phyloP scores from a whole-genome alignment of 2,888 invertebrate genomes.

The Xestia c-nigrum region DNA sequence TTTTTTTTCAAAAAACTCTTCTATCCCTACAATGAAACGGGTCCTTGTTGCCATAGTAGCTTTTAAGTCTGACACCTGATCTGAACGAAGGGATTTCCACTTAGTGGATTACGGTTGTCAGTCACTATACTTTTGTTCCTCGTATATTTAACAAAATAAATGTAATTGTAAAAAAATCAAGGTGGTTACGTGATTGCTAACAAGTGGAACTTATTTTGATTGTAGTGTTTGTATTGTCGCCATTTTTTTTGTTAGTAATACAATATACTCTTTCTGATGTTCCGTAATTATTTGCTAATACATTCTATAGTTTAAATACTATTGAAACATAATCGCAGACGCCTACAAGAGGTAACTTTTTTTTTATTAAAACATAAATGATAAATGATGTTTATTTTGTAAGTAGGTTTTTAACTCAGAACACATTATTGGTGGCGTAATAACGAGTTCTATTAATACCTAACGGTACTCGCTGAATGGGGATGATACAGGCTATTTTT shows the following conservation, averaged over 20 bases:
- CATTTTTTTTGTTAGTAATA: neutral
- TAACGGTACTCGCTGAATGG: neutral
- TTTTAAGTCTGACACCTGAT: conserved; percentile 5
- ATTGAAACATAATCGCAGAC: neutral
- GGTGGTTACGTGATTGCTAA: neutral
- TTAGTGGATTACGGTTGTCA: neutral
- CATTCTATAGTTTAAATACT: neutral
- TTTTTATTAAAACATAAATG: too few relatives aligned
- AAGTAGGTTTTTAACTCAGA: too few relatives aligned
- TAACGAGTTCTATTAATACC: conserved; percentile 4
- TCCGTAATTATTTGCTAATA: neutral
- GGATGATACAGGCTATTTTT: conserved; percentile 11
- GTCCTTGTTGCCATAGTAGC: neutral
- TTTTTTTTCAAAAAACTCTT: neutral
- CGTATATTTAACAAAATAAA: neutral
- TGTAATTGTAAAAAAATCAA: neutral
- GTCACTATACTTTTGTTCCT: neutral
- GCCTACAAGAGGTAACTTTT: neutral
- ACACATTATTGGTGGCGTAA: neutral
- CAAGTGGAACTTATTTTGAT: neutral
- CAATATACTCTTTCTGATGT: neutral
- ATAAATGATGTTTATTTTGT: too few relatives aligned
- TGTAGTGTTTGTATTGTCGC: neutral
- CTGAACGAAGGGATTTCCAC: neutral
- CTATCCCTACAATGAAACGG: neutral